These are phyloP conservation scores for Leptoclinus maculatus DNA, from an alignment of 2,797 vertebrate genomes.

Conservation along the genomic window DNA sequence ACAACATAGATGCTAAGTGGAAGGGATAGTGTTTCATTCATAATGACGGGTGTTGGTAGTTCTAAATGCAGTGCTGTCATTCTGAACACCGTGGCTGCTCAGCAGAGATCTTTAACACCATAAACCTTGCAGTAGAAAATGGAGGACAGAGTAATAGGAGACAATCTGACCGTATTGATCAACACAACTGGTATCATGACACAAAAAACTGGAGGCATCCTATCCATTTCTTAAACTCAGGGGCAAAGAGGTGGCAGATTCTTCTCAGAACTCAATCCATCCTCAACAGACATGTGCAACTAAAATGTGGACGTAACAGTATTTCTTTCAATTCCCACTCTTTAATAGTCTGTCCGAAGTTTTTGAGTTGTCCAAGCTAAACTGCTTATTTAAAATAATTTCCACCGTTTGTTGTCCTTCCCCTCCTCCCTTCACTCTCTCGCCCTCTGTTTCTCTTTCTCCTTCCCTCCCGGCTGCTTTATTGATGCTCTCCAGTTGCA, in stretches of 20 bases:
- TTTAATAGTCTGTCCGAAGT: conserved; percentile 61
- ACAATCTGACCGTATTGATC: conserved; percentile 58
- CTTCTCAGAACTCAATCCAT: conserved; percentile 40
- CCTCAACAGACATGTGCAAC: conserved; percentile 33
- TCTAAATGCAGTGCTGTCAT: conserved; percentile 34
- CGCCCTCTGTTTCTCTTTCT: conserved; percentile 52
- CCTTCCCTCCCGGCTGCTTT: conserved; percentile 60
- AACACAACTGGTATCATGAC: conserved; percentile 45
- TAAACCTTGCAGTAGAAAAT: conserved; percentile 43
- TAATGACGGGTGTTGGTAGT: conserved; percentile 55
- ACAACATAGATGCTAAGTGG: conserved; percentile 52
- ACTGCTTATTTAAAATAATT: conserved; percentile 73
- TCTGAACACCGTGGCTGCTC: conserved; percentile 38
- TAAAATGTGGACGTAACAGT: conserved; percentile 23
- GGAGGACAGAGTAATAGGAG: conserved; percentile 46
- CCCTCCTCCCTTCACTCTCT: conserved; percentile 41
- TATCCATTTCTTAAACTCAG: conserved; percentile 34
- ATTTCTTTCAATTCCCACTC: conserved; percentile 62
- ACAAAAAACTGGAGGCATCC: conserved; percentile 37
- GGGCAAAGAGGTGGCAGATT: conserved; percentile 40
- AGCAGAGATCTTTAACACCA: conserved; percentile 42
- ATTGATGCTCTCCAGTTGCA: conserved; percentile 76
- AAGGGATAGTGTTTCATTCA: conserved; percentile 60
- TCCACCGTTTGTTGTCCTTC: conserved; percentile 70
- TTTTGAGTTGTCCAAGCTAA: conserved; percentile 60